phyloP scores from a whole-genome alignment of 1,140 invertebrate species.

The Atopsyche davidsoni region DNA sequence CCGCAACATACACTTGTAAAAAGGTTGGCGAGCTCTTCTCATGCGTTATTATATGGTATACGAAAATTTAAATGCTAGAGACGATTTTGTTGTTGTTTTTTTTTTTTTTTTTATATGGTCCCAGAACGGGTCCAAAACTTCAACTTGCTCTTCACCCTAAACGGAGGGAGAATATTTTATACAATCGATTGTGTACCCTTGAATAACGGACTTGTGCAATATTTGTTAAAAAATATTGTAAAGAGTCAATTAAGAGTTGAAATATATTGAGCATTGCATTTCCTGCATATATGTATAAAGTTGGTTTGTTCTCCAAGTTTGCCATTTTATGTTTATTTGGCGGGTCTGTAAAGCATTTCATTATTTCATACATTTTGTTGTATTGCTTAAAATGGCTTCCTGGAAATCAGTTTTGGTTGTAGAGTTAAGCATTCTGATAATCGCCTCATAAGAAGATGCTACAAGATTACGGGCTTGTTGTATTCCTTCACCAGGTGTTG shows the following conservation, averaged over 20 bases:
- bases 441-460: constrained; percentile 12
- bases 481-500: constrained; percentile 8
- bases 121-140: no score
- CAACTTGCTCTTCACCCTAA: no score
- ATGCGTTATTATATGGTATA: no score
- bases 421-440: constrained; percentile 2
- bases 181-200: no score
- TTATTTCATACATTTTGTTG: constrained; percentile 12
- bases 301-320: constrained; percentile 1
- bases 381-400: constrained; percentile 12
- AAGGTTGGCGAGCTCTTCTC: no score
- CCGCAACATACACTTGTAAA: no score
- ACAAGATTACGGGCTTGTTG: constrained; percentile 1
- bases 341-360: constrained; percentile 24
- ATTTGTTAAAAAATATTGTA: constrained; percentile 12
- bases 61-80: no score
- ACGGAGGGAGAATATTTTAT: no score
- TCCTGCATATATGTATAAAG: constrained; percentile 19
- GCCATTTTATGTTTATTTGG: constrained; percentile 19
- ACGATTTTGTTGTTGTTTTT: no score
- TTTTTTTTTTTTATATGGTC: no score
- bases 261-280: constrained; percentile 10
- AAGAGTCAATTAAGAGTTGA: constrained; percentile 19
- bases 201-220: no score
- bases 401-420: not conserved